Base-by-base conservation (phyloP, 2,888 invertebrate species). In the Mythimna impura region DNA sequence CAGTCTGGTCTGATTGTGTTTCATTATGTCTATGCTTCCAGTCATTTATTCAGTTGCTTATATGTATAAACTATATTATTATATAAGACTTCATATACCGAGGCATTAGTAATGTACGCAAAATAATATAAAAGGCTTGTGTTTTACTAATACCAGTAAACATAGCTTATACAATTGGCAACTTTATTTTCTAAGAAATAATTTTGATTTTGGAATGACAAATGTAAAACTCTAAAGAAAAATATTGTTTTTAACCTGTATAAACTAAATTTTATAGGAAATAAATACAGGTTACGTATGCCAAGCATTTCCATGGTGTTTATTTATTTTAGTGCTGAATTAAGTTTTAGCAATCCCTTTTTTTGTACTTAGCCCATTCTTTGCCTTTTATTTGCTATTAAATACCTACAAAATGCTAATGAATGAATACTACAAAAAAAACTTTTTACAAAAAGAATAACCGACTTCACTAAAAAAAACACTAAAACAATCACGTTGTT, bases 71-170 rank as follows among this genome's bases (percentile, higher is more conserved):
- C 8, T 50, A 62, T 58, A 58, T 22, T 47, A n/a, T n/a, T n/a
- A n/a, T n/a, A n/a, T 47, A 30, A 36, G 60, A 76, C 58, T 76
- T 60, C 25, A 30, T 76, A 47, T 25, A 43, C 8, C 34, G 43
- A 67, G 43, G 17, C 20, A 66, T 65, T 30, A 50, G 43, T 14
- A 14, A 43, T 40, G n/a, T 47, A 17, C 65, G 5, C 10, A 36
- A 20, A 30, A 34, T 34, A 10, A 57, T 25, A 7, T 62, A 47
- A 30, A 43, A 30, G 9, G 10, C 30, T 30, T 50, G 17, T 50
- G 8, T 25, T 22, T 36, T 36, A 36, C 36, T 22, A 30, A 57
- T 3, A 2, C 36, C 6, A 25, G 10, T 7, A 52, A 22, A 20
- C 12, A 61, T 10, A 25, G 17, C 12, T 36, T 12, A 40, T 14